phyloP scores from a whole-genome alignment of 2,797 vertebrate species.

The Cirrhinus molitorella region DNA sequence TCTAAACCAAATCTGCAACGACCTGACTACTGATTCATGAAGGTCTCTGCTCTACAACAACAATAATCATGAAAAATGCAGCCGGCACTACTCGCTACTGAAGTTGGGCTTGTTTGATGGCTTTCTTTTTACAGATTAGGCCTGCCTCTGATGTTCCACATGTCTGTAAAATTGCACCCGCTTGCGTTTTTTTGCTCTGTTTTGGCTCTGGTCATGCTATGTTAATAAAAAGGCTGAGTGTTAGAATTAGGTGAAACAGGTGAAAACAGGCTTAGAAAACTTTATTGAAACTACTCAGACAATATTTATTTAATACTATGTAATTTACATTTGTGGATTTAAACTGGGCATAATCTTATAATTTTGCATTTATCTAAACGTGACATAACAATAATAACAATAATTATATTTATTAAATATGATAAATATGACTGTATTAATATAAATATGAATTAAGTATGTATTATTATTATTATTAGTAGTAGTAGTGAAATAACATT shows the following conservation, averaged over 20 bases:
- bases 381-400: too few species aligned
- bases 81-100: constrained; percentile 58
- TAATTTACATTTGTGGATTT: background rate
- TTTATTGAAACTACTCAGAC: background rate
- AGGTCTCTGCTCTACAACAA: constrained; percentile 64
- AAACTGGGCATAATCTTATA: too few species aligned
- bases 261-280: background rate
- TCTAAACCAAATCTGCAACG: constrained; percentile 53
- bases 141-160: constrained; percentile 62
- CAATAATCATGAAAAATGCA: constrained; percentile 67
- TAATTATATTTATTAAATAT: too few species aligned
- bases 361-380: too few species aligned
- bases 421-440: too few species aligned
- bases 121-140: constrained; percentile 65
- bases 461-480: too few species aligned
- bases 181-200: constrained; percentile 48
- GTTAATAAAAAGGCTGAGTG: constrained; percentile 55
- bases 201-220: constrained; percentile 52
- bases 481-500: too few species aligned
- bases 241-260: constrained; percentile 45
- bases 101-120: constrained; percentile 62
- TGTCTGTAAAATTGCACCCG: constrained; percentile 62
- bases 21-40: constrained; percentile 64
- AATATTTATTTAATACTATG: background rate
- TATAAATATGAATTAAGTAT: too few species aligned